phyloP scores from a whole-genome alignment of 2,113 vertebrate genomes.

The Cryptotis parvus region DNA sequence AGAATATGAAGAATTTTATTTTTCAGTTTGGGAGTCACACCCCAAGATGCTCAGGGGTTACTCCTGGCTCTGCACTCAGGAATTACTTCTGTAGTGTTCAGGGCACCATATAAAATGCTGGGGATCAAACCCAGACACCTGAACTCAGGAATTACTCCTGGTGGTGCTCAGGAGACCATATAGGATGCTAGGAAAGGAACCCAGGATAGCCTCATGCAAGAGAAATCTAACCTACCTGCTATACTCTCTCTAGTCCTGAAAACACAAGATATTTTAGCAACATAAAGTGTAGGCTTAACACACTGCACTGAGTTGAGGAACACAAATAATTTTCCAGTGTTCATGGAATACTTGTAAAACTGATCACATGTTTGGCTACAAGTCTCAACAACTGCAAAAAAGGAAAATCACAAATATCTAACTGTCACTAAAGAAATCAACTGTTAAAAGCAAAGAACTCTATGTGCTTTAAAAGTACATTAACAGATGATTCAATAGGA shows the following conservation, averaged over 20 bases:
- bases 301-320: background rate
- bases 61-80: too few species aligned
- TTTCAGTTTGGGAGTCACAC: background rate
- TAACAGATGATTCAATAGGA: background rate
- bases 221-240: background rate
- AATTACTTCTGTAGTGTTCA: too few species aligned
- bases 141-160: too few species aligned
- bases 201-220: background rate
- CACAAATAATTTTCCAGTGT: background rate
- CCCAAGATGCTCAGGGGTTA: too few species aligned
- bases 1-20: slow-evolving; percentile 6
- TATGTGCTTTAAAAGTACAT: background rate
- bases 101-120: background rate
- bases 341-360: slow-evolving; percentile 1
- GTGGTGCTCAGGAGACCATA: too few species aligned
- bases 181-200: background rate
- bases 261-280: background rate
- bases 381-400: slow-evolving; percentile 34
- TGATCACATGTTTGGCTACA: background rate
- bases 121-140: too few species aligned
- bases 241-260: background rate
- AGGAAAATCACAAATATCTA: background rate
- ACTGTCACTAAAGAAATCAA: background rate
- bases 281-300: background rate
- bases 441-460: slow-evolving; percentile 1